Evolutionary conservation across 2,888 invertebrate genomes (phyloP), one percentile per base, ranked within the genome.

Genomic region (Chalcis sispes): DNA sequence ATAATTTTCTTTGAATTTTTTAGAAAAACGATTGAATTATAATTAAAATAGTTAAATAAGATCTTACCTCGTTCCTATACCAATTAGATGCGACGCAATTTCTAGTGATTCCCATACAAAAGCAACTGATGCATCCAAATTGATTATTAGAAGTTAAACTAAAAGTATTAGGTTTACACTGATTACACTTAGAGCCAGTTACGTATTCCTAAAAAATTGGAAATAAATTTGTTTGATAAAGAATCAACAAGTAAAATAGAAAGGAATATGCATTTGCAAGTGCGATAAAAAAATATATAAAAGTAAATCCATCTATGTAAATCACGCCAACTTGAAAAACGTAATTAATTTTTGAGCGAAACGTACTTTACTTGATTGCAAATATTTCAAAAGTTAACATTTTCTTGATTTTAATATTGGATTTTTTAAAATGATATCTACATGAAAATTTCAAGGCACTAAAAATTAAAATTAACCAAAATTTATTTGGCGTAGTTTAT

Each of bases 91-190:
- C 95, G 72, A 91, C 91, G 88, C 99, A 99, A 79, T 93, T 91
- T 42, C 91, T 90, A 0, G 95, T 93, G 46, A 97, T 92, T 1
- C 98, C 98, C 91, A 96, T 95, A 89, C 99, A 99, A 95, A 98
- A 99, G 89, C 99, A 99, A 71, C 93, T 91, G 69, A 98, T 94
- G 89, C 99, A 99, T 54, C 99, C 99, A 81, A 94, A 93, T 81
- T 93, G 92, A 84, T 95, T 95, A 77, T 92, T 92, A 20, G 91
- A 89, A 72, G 95, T 94, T 77, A 98, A 90, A 87, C 94, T 93
- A 93, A 97, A 99, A 1, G 96, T 93, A 82, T 94, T 93, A 18
- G 93, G 90, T 88, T 93, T 93, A 90, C 99, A 99, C 87, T 94
- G 92, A 87, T 96, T 94, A 89, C 99, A 99, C 85, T 91, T 92